A percentile compares a stretch with the other conserved stretches of the same genome.
Conservation (phyloP, 2,113 vertebrate species). For the Edolisoma coerulescens region DNA sequence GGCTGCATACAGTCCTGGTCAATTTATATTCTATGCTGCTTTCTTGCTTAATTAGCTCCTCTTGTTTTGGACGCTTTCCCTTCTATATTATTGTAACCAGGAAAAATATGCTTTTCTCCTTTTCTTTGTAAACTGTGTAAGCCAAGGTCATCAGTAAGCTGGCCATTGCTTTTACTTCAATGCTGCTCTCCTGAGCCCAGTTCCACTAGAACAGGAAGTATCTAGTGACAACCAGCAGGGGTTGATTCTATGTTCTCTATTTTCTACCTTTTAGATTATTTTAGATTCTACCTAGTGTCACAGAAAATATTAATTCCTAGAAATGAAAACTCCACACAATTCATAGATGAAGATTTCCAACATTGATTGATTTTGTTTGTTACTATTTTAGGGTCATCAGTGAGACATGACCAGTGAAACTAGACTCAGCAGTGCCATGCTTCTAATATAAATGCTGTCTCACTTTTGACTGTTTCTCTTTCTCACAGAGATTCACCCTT, state of each 20-base stretch:
- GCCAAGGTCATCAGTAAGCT: background rate
- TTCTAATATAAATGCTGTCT: background rate
- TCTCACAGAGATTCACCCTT: background rate
- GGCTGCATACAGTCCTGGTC: background rate
- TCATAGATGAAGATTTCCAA: background rate
- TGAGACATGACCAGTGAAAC: background rate
- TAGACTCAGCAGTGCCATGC: background rate
- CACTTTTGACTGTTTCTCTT: background rate
- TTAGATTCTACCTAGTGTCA: background rate
- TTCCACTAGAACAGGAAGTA: background rate
- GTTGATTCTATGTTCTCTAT: background rate
- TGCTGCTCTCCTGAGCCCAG: background rate
- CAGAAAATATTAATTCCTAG: background rate
- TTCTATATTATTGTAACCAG: background rate
- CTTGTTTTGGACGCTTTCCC: background rate
- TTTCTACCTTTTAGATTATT: background rate
- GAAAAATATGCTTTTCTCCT: background rate
- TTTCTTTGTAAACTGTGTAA: background rate
- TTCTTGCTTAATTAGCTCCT: background rate
- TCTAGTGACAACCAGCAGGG: background rate
- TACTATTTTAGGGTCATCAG: background rate
- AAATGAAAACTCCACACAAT: background rate
- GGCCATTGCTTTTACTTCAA: background rate
- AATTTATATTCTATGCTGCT: slow-evolving; percentile 30
- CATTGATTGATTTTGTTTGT: background rate